Base-by-base conservation (phyloP, 2,113 vertebrate genomes). In the Nothobranchius kuhntae region DNA sequence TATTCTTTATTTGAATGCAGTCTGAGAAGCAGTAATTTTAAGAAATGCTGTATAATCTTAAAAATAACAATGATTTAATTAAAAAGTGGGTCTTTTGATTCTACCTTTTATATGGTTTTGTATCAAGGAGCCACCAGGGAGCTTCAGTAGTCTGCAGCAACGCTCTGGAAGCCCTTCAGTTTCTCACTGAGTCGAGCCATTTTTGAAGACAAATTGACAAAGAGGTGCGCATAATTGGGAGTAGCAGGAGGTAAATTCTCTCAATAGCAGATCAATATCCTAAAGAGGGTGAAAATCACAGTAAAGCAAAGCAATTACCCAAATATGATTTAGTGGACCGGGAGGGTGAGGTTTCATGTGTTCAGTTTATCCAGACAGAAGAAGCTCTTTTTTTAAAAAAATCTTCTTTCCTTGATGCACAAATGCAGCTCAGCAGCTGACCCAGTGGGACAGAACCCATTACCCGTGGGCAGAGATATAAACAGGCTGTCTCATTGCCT, bases 251-350 rank as follows among this genome's bases (percentile, higher is more conserved):
- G 73, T 82, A 73, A 84, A 81, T 81, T 78, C 73, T 65, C 71
- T 65, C 71, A 42, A 46, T 74, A 65, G 46, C 77, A 53, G 76
- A 89, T 89, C 86, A 70, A 89, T 89, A 86, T 78, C 67, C 66
- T 36, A 44, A 68, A 83, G 42, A 61, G 65, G 54, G 40, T 71
- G 75, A 73, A 89, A 71, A 73, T 56, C 58, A 56, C 72, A 65
- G 56, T 60, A 77, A 74, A 73, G 64, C 30, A 24, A 45, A 24
- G 56, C 26, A 36, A 24, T 77, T 59, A 69, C 65, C 86, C 69
- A 75, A 66, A 81, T 54, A 54, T 46, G 17, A 44, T 44, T 3
- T 68, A 50, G 67, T 30, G 68, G 50, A 36, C 36, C 51, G 6
- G 9, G 9, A 75, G 21, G 21, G 7, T 10, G 1, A n/a, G 53